Percentiles rank a stretch among this genome's conserved stretches.
Conservation (phyloP, 1,140 invertebrate species). For the Neodiprion pinetum region DNA sequence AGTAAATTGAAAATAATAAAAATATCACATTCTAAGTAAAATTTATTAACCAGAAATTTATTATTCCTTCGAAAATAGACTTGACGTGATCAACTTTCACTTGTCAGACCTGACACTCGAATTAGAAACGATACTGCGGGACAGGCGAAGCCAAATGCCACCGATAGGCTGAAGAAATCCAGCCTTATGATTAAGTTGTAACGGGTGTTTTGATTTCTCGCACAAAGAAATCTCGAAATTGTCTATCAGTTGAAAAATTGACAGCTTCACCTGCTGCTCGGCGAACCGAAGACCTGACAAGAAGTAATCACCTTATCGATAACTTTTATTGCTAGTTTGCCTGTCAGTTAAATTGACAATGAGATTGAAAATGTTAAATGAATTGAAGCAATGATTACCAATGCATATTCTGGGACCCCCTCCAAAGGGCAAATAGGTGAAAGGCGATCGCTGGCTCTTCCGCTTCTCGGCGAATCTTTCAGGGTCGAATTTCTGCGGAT, state of each 20-base stretch:
- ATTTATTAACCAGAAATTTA: no score
- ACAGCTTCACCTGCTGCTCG: background rate
- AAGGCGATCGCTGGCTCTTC: conserved; percentile 46
- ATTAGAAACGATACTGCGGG: no score
- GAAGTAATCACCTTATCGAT: no score
- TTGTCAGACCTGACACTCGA: no score
- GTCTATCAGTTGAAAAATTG: background rate
- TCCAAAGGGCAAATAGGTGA: conserved; percentile 66
- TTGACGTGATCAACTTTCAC: no score
- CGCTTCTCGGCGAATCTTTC: conserved; percentile 69
- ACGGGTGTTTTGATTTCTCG: background rate
- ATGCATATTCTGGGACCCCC: conserved; percentile 66
- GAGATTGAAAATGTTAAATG: conserved; percentile 38
- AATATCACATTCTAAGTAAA: no score
- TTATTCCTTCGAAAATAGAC: no score
- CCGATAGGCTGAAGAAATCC: background rate
- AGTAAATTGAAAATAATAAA: no score
- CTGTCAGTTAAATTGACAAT: background rate
- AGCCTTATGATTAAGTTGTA: background rate
- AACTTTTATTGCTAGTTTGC: no score
- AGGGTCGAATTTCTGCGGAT: conserved; percentile 74
- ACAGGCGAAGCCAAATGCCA: background rate
- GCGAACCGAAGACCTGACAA: background rate
- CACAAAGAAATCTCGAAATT: background rate
- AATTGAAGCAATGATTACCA: conserved; percentile 47